These are phyloP conservation scores for Monodelphis domestica DNA, from an alignment of 2,797 vertebrate species.

Conservation along the genomic window DNA sequence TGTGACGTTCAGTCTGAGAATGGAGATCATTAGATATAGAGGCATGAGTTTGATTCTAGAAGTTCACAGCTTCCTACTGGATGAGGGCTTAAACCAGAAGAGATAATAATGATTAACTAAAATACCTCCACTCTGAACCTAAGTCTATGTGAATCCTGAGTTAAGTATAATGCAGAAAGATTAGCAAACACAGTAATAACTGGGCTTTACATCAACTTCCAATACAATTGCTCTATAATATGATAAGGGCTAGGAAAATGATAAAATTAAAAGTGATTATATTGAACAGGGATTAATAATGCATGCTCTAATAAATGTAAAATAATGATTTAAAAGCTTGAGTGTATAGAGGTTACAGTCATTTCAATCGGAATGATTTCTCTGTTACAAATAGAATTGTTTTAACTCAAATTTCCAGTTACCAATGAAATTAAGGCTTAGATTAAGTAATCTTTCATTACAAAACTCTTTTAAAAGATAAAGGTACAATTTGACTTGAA, in stretches of 20 bases:
- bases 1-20: neutral
- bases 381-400: constrained; percentile 62
- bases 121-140: neutral
- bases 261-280: constrained; percentile 54
- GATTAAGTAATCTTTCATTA: constrained; percentile 59
- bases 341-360: constrained; percentile 42
- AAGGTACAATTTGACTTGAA: constrained; percentile 66
- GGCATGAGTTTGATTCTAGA: neutral
- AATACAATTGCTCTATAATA: constrained; percentile 36
- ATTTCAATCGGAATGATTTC: constrained; percentile 64
- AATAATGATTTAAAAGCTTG: constrained; percentile 65
- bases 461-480: constrained; percentile 71
- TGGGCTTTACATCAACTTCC: neutral
- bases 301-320: constrained; percentile 26
- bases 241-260: neutral
- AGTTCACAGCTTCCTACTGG: neutral
- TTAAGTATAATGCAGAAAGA: neutral
- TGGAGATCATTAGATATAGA: neutral
- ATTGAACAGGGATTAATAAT: constrained; percentile 31
- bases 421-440: constrained; percentile 63
- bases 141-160: neutral
- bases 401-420: constrained; percentile 67
- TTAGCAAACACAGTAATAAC: neutral
- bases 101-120: neutral
- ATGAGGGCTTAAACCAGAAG: neutral